phyloP scores from a whole-genome alignment of 2,113 vertebrate species.

The Erinaceus europaeus region DNA sequence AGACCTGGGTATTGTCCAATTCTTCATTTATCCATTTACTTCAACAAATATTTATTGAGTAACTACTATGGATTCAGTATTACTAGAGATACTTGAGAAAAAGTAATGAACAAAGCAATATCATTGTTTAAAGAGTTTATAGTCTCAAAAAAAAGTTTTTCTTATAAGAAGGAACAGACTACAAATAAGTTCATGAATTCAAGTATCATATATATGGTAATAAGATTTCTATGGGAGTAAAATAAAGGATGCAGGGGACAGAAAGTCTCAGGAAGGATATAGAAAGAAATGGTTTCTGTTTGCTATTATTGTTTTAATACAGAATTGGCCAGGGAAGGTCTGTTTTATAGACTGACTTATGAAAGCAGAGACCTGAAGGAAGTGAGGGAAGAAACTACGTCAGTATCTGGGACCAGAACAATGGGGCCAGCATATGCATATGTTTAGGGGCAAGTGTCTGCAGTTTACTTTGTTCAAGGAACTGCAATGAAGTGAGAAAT shows the following conservation, averaged over 20 bases:
- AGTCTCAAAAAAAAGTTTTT: neutral
- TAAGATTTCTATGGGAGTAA: neutral
- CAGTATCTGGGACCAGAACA: neutral
- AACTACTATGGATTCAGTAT: neutral
- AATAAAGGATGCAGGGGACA: neutral
- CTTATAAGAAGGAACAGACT: neutral
- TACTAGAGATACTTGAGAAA: neutral
- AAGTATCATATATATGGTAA: neutral
- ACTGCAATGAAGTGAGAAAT: neutral
- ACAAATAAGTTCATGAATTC: neutral
- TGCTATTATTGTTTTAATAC: neutral
- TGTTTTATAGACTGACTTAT: neutral
- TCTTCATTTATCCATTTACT: neutral
- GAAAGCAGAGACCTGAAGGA: neutral
- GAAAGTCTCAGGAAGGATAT: neutral
- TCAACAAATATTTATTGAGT: neutral
- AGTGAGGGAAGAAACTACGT: neutral
- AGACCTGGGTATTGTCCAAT: neutral
- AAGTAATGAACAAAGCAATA: neutral
- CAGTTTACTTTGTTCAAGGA: neutral
- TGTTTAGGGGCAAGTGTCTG: neutral
- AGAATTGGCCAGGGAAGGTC: neutral
- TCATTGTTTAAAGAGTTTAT: neutral
- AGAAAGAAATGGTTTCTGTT: neutral
- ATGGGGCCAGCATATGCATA: neutral